phyloP scores from a whole-genome alignment of 2,888 invertebrate genomes.

The Salpingus planirostris region DNA sequence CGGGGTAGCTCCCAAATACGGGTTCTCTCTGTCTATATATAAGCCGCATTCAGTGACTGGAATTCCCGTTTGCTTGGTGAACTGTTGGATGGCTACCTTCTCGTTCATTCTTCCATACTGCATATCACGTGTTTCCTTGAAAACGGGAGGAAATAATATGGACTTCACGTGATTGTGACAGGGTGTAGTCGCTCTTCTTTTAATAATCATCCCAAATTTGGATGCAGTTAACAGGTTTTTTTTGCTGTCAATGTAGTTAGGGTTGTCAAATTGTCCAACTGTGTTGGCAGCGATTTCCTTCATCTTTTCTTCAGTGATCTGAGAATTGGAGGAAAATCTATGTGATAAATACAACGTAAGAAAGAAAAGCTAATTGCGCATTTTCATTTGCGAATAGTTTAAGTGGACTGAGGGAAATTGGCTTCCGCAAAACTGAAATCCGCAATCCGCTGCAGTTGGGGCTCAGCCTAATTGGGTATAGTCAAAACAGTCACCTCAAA shows the following conservation, averaged over 20 bases:
- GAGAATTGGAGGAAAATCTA: not conserved
- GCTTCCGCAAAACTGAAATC: too few species aligned
- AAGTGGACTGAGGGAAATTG: too few species aligned
- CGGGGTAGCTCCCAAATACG: too few species aligned
- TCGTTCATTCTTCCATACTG: too few species aligned
- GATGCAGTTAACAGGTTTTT: conserved; percentile 7
- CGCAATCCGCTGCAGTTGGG: too few species aligned
- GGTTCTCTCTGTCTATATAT: too few species aligned
- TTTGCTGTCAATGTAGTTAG: conserved; percentile 1
- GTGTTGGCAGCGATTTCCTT: not conserved
- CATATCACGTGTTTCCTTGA: too few species aligned
- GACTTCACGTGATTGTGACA: conserved; percentile 4
- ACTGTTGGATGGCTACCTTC: too few species aligned
- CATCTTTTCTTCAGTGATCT: conserved; percentile 3
- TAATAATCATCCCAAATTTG: conserved; percentile 5
- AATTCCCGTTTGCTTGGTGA: too few species aligned
- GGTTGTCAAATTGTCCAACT: conserved; percentile 8
- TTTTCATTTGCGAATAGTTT: not conserved
- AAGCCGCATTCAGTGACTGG: too few species aligned
- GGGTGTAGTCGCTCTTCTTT: conserved; percentile 1
- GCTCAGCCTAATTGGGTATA: not conserved
- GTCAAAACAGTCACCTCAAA: not conserved
- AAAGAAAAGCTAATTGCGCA: not conserved
- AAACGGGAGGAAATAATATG: too few species aligned
- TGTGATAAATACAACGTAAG: not conserved